These are phyloP conservation scores for Drosophila sproati DNA, from an alignment of 1,140 invertebrate genomes.

Conservation along the genomic window DNA sequence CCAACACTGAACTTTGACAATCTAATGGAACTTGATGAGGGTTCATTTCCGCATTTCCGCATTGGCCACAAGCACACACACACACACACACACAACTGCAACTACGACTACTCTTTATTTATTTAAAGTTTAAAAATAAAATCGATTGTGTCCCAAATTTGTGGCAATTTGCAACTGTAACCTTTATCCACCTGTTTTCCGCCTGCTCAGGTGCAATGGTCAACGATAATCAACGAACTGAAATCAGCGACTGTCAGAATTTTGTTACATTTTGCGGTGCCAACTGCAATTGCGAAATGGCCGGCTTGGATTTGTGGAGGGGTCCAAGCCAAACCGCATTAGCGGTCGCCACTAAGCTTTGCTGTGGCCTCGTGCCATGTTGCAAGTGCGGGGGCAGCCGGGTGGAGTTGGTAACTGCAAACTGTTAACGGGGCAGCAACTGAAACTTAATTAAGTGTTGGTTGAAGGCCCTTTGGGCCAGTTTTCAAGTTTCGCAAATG, in stretches of 20 bases:
- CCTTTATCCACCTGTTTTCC: neutral
- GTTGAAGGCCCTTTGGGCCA: constrained; percentile 24
- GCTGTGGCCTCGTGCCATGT: constrained; percentile 44
- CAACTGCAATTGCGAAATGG: constrained; percentile 6
- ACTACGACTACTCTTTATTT: constrained; percentile 22
- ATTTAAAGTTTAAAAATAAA: constrained; percentile 50
- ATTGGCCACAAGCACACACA: constrained; percentile 17
- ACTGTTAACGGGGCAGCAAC: constrained; percentile 4
- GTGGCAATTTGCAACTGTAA: constrained; percentile 49
- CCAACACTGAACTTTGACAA: constrained; percentile 61
- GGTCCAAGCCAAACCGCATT: constrained; percentile 55
- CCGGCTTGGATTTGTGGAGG: neutral
- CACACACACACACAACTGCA: neutral
- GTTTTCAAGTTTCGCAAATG: constrained; percentile 28
- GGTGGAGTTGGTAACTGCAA: neutral
- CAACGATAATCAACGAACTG: constrained; percentile 60
- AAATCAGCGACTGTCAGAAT: constrained; percentile 59
- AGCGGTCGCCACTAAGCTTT: constrained; percentile 66
- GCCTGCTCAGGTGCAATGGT: constrained; percentile 15
- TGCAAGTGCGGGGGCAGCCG: neutral
- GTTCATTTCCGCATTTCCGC: constrained; percentile 57
- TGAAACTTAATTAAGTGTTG: constrained; percentile 77
- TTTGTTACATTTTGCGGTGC: constrained; percentile 32
- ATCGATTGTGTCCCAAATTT: constrained; percentile 36
- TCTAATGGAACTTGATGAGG: constrained; percentile 71